Evolutionary conservation across 1,140 invertebrate species (phyloP).

Genomic region (Steinernema feltiae): DNA sequence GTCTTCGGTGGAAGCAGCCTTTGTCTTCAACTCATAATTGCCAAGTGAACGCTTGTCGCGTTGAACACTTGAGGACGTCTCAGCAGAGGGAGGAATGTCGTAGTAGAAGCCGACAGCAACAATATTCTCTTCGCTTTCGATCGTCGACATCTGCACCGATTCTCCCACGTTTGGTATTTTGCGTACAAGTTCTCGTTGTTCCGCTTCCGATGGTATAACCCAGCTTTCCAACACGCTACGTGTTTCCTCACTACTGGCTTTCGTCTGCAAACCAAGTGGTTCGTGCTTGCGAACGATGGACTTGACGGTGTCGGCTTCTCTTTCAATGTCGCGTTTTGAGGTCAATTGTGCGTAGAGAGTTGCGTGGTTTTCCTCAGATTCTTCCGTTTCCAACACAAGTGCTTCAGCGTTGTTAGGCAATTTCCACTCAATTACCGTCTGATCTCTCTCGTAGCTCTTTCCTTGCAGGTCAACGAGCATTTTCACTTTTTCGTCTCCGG

Average conservation of each 20-base stretch:
- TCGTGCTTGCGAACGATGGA: conserved; percentile 33
- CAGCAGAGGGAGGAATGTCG: conserved; percentile 19
- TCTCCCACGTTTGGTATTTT: conserved; percentile 29
- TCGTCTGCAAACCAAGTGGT: conserved; percentile 34
- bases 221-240: conserved; percentile 32
- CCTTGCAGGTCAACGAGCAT: conserved; percentile 33
- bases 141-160: conserved; percentile 16
- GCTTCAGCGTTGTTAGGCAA: conserved; percentile 22
- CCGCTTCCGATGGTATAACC: conserved; percentile 27
- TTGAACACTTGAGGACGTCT: conserved; percentile 4
- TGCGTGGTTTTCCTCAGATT: conserved; percentile 48
- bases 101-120: conserved; percentile 39
- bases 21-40: conserved; percentile 40
- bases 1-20: conserved; percentile 32
- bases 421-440: not conserved
- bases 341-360: conserved; percentile 45
- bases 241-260: conserved; percentile 44
- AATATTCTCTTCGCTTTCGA: conserved; percentile 38
- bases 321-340: conserved; percentile 23
- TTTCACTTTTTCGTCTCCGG: conserved; percentile 35
- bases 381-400: conserved; percentile 26
- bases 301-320: conserved; percentile 29
- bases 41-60: conserved; percentile 41
- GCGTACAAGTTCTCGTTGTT: conserved; percentile 4
- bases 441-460: not conserved